Base-by-base conservation (phyloP, 2,888 invertebrate genomes). In the Oscheius onirici region DNA sequence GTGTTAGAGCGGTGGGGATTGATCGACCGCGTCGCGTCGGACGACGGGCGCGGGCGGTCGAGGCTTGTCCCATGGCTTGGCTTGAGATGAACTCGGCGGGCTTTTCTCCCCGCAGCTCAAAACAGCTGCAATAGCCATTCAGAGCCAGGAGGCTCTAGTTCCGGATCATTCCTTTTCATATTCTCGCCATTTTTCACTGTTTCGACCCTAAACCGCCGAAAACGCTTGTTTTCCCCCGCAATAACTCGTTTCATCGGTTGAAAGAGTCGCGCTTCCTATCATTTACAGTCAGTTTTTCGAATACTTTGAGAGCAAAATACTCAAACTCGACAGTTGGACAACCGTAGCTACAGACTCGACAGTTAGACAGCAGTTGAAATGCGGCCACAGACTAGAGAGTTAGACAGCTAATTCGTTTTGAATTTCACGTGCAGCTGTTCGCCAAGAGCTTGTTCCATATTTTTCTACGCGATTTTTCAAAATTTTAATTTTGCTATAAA, bases 1-100 rank as follows among this genome's bases (percentile, higher is more conserved):
- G 49, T 49, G n/a, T n/a, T n/a, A n/a, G n/a, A n/a, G n/a, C 49
- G 10, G 20, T 10, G 17, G 49, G 66, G 75, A 75, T 75, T 69
- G 75, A 73, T 65, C 72, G 75, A 69, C 75, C 72, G 72, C 75
- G 68, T 54, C 69, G 75, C 75, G 51, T 61, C 71, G 22, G 17
- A 17, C 22, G 13, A 2, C 54, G 54, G 10, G 28, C 54, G 54
- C 54, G 26, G 22, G 20, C 54, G 20, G n/a, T n/a, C n/a, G 34
- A 55, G 26, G n/a, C 54, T 22, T n/a, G n/a, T 55, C 28, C 13
- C 54, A n/a, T 15, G 26, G 26, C 54, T 26, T 34, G n/a, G 34
- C 34, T 34, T 34, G 34, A 8, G 34, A 34, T 34, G 34, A 34
- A 34, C 34, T 34, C 34, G 5, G 34, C 34, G 34, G 34, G 34